phyloP scores from a whole-genome alignment of 1,140 invertebrate species.

The Brachionus plicatilis region DNA sequence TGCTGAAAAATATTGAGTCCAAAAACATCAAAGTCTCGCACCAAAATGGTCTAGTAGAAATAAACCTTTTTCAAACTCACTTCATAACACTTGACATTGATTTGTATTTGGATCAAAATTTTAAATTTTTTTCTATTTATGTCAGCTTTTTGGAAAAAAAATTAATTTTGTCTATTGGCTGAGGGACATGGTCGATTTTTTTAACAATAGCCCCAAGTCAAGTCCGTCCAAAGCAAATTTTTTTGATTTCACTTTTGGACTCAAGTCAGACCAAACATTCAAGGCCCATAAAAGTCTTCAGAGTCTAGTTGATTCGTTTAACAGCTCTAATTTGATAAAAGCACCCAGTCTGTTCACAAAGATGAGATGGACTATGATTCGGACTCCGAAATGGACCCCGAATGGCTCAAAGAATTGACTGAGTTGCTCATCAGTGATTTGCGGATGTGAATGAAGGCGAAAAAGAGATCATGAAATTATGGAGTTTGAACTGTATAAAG shows the following conservation, averaged over 20 bases:
- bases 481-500: conserved; percentile 95
- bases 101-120: not conserved
- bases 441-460: conserved; percentile 97
- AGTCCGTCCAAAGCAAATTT: not conserved
- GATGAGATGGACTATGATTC: conserved; percentile 89
- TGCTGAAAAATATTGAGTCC: not conserved
- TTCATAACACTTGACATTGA: not conserved
- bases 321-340: conserved; percentile 50
- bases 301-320: not conserved
- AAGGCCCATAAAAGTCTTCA: not conserved
- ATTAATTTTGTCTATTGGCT: not conserved
- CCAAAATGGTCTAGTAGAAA: not conserved
- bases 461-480: conserved; percentile 96
- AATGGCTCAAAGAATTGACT: conserved; percentile 87
- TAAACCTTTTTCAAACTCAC: not conserved
- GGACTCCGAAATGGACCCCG: conserved; percentile 85
- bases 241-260: not conserved
- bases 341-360: conserved; percentile 83
- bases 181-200: not conserved
- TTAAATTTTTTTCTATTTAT: not conserved
- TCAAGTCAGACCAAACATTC: not conserved
- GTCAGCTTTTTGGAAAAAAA: not conserved
- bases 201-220: not conserved
- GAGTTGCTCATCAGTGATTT: conserved; percentile 94
- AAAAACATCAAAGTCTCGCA: not conserved